Base-by-base conservation (phyloP, 2,113 vertebrate genomes). In the Craseonycteris thonglongyai region DNA sequence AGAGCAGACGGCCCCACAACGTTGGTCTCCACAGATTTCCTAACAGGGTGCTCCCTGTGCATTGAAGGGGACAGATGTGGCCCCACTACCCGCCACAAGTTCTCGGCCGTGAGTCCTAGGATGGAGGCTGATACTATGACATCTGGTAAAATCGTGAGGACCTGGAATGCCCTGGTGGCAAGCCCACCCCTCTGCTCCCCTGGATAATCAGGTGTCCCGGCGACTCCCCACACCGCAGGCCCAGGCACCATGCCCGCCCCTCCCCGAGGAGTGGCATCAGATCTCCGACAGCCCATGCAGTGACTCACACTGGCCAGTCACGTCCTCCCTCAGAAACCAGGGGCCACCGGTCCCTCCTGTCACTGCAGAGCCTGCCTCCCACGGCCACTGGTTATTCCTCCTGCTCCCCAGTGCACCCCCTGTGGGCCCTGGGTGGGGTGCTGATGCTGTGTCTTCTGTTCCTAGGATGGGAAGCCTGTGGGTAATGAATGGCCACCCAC, bases 381-480 rank as follows among this genome's bases (percentile, higher is more conserved):
- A 0, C 1, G 2, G 6, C n/a, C n/a, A n/a, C n/a, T n/a, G n/a
- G n/a, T n/a, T n/a, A n/a, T n/a, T n/a, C n/a, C n/a, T n/a, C n/a
- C n/a, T n/a, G n/a, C n/a, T 0, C 8, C 10, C 45, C 49, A 51
- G 49, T 11, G 26, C 1, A 35, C 6, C 11, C 9, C 54, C 12
- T n/a, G n/a, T n/a, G n/a, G n/a, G n/a, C n/a, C n/a, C n/a, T n/a
- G 33, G 24, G 9, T 14, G 38, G 33, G 3, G 0, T 16, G 19
- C 8, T n/a, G 7, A 0, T 2, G 2, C 0, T 0, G 2, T 7
- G 10, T 33, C 47, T 66, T 51, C n/a, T n/a, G n/a, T n/a, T n/a
- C n/a, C n/a, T n/a, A n/a, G n/a, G n/a, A n/a, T n/a, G n/a, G n/a
- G n/a, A n/a, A n/a, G n/a, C n/a, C n/a, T n/a, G n/a, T n/a, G n/a